Evolutionary conservation across 2,888 invertebrate genomes (phyloP).

Genomic region (Melieria crassipennis): DNA sequence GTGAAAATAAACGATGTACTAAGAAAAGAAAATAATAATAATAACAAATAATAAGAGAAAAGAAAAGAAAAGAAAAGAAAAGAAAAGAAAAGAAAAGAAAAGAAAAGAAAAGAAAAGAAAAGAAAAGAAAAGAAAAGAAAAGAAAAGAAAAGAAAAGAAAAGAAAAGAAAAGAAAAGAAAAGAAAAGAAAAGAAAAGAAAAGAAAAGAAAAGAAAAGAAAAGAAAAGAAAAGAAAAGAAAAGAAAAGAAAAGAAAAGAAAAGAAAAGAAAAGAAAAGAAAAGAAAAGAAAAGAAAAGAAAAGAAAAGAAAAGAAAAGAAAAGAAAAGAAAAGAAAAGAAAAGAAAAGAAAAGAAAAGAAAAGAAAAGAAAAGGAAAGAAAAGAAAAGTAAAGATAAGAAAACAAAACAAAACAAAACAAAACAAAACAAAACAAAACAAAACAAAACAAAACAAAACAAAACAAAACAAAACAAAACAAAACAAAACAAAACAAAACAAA

Average conservation of each 20-base stretch:
- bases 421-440: constrained; percentile 3
- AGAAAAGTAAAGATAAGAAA: neutral
- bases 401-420: neutral
- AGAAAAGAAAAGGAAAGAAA: too few relatives aligned
- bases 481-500: neutral
- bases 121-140: neutral
- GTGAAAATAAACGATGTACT: too few relatives aligned
- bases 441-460: neutral
- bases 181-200: neutral
- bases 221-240: neutral
- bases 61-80: constrained; percentile 5
- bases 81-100: neutral
- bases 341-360: neutral
- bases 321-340: neutral
- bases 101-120: neutral
- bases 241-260: neutral
- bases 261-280: neutral
- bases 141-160: neutral
- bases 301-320: neutral
- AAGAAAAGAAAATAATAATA: too few relatives aligned
- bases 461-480: neutral
- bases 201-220: neutral
- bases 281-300: neutral
- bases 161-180: neutral
- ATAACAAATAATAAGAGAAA: constrained; percentile 12